These are phyloP conservation scores for Lepidocyrtinus sp. DNA, from an alignment of 2,888 invertebrate genomes.

Conservation along the genomic window DNA sequence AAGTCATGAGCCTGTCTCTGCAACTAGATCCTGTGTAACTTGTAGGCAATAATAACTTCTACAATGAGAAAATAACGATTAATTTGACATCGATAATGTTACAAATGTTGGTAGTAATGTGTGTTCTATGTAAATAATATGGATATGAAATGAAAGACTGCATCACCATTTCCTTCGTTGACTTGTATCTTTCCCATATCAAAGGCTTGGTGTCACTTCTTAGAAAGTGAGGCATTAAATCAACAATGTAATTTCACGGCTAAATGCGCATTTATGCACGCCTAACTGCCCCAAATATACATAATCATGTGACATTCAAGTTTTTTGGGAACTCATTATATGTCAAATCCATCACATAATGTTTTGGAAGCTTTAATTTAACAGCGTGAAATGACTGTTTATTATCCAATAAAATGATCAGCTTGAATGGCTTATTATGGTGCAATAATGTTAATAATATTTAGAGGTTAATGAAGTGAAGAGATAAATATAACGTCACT, in stretches of 20 bases:
- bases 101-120: not conserved
- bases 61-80: slow-evolving; percentile 48
- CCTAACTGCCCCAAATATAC: slow-evolving; percentile 58
- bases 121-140: not conserved
- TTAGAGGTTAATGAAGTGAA: slow-evolving; percentile 54
- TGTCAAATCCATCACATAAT: slow-evolving; percentile 1
- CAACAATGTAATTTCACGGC: slow-evolving; percentile 63
- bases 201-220: slow-evolving; percentile 42
- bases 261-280: slow-evolving; percentile 56
- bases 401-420: slow-evolving; percentile 49
- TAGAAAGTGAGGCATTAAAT: slow-evolving; percentile 54
- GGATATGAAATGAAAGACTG: not conserved
- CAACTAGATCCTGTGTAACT: slow-evolving; percentile 22
- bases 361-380: not conserved
- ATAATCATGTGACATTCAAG: slow-evolving; percentile 59
- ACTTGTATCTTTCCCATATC: not conserved
- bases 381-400: not conserved
- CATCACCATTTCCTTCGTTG: not conserved
- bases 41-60: not conserved
- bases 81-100: slow-evolving; percentile 54
- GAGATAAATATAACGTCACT: slow-evolving; percentile 28
- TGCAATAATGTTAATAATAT: slow-evolving; percentile 39
- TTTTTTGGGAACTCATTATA: slow-evolving; percentile 49
- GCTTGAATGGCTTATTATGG: slow-evolving; percentile 53
- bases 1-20: slow-evolving; percentile 26